Percentiles rank a stretch among this genome's conserved stretches.
phyloP scores from a whole-genome alignment of 92 coral and sea anemone species.

The Palythoa caribaeorum region DNA sequence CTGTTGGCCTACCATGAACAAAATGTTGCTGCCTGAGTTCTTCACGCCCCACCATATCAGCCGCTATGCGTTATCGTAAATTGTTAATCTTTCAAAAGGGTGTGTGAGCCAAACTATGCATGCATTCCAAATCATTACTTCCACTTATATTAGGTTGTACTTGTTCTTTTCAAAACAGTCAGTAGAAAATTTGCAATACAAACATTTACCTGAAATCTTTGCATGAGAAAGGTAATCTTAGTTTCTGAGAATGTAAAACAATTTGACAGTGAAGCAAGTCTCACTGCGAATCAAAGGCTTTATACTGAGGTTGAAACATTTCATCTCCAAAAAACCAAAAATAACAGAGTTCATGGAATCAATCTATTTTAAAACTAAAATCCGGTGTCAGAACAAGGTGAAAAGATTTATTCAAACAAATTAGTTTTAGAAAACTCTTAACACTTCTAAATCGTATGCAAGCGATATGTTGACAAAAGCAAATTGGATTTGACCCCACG shows the following conservation, averaged over 20 bases:
- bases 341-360: background rate
- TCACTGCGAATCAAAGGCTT: background rate
- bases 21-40: background rate
- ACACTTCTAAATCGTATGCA: conserved; percentile 39
- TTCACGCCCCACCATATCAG: conserved; percentile 28
- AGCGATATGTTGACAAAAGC: conserved; percentile 49
- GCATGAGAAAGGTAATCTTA: background rate
- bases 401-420: background rate
- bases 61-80: background rate
- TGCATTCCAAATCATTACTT: background rate
- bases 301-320: background rate
- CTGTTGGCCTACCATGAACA: background rate
- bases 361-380: background rate
- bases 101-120: background rate
- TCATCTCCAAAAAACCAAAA: background rate
- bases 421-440: conserved; percentile 22
- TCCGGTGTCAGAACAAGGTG: background rate
- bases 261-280: background rate
- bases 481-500: conserved; percentile 24
- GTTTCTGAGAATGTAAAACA: background rate
- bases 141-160: background rate
- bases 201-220: background rate
- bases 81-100: conserved; percentile 18
- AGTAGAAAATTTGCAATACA: background rate
- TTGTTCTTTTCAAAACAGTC: background rate